Evolutionary conservation across 1,140 invertebrate genomes (phyloP).

Genomic region (Dinothrombium tinctorium): DNA sequence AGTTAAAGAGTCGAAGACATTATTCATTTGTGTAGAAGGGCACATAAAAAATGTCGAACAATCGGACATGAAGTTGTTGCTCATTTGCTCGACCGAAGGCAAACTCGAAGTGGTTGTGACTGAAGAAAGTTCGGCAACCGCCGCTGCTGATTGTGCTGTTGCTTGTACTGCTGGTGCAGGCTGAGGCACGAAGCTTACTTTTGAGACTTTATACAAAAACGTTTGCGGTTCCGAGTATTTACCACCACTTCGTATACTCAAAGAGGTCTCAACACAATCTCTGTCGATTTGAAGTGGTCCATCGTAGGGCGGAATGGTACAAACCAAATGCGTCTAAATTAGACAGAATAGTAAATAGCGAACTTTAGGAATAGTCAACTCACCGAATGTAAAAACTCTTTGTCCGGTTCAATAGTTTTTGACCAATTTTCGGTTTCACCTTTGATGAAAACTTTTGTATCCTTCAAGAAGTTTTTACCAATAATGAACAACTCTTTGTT

Average conservation of each 20-base stretch:
- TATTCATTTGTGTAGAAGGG: too few relatives aligned
- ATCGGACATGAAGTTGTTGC: too few relatives aligned
- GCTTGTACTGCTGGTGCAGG: too few relatives aligned
- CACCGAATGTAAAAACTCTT: constrained; percentile 11
- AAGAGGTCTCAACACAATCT: constrained; percentile 3
- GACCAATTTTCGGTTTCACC: constrained; percentile 9
- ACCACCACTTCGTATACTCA: constrained; percentile 11
- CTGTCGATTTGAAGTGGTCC: not conserved
- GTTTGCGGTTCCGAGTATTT: constrained; percentile 11
- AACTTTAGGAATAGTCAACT: not conserved
- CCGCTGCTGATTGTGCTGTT: too few relatives aligned
- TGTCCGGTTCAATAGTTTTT: constrained; percentile 12
- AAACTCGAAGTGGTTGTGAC: too few relatives aligned
- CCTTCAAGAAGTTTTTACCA: constrained; percentile 89
- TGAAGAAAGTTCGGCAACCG: too few relatives aligned
- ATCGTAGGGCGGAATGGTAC: constrained; percentile 12
- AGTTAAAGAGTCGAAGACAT: too few relatives aligned
- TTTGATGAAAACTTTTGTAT: constrained; percentile 61
- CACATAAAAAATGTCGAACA: too few relatives aligned
- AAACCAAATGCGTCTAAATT: constrained; percentile 11
- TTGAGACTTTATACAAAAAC: constrained; percentile 2
- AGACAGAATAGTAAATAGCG: not conserved
- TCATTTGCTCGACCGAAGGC: too few relatives aligned
- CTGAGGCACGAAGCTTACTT: too few relatives aligned
- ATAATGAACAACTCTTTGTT: constrained; percentile 70